Base-by-base conservation (phyloP, 2,888 invertebrate genomes). In the Steromphala cineraria region DNA sequence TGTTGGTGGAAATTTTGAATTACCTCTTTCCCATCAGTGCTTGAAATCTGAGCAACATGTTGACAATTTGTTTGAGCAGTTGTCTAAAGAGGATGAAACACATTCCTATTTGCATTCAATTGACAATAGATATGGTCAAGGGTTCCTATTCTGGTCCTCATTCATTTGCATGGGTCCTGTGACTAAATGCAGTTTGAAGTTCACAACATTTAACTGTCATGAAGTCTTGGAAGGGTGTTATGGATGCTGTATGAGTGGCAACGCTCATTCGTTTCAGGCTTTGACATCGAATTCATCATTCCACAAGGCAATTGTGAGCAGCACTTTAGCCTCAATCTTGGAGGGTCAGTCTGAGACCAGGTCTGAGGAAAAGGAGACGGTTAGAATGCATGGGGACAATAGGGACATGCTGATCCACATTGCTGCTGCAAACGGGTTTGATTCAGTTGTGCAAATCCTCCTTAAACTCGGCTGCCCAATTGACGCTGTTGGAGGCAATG, bases 91-190 rank as follows among this genome's bases (percentile, higher is more conserved):
- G 2, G 36, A 31, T 31, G 15, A 52, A 5, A 28, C 31, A 53
- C 15, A 28, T 7, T 13, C 21, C 10, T n/a, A 24, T 10, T 55
- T 55, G 13, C 76, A 76, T n/a, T 15, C 53, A 17, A 8, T 0
- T 5, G 76, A 76, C 55, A 76, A 31, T 0, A 40, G 2, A 31
- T 28, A 76, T 76, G 36, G 36, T 0, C 53, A 19, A 7, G 53
- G 76, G 7, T 76, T 76, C 55, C n/a, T 76, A n/a, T 76, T 53
- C 53, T 76, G 76, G 76, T 24, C 76, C 15, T 53, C 55, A 0
- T 36, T 31, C 24, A 8, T 28, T 5, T 36, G 31, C 31, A 21
- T 31, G 24, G 53, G 24, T 24, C 55, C 24, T 2, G n/a, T 76
- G 3, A 31, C 3, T 24, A 7, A 76, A 55, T 0, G 3, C 17